Evolutionary conservation across 1,140 invertebrate genomes (phyloP), one percentile per base, ranked within the genome.

Genomic region (Aphelenchoides besseyi): DNA sequence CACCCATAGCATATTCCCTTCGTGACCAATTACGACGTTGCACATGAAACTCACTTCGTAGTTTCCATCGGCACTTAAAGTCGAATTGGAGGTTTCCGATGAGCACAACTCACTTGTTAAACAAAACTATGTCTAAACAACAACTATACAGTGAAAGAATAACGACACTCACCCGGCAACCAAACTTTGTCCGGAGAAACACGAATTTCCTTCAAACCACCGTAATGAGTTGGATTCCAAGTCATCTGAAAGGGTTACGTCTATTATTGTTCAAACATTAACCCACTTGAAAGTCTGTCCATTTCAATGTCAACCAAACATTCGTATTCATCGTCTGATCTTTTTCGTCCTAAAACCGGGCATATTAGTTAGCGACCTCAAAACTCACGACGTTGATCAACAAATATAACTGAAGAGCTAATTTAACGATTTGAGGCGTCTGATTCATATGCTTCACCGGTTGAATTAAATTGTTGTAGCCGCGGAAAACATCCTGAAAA

Each of bases 121-220:
- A 98, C 41, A 98, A 89, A 33, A 98, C 96, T 79, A 99, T 97
- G 86, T 99, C 97, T n/a, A n/a, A n/a, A n/a, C n/a, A n/a, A n/a
- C n/a, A n/a, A n/a, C n/a, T n/a, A n/a, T n/a, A n/a, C n/a, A n/a
- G n/a, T n/a, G n/a, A n/a, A n/a, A n/a, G n/a, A n/a, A n/a, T n/a
- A n/a, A n/a, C n/a, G n/a, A n/a, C n/a, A n/a, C n/a, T n/a, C n/a
- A n/a, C n/a, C n/a, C 2, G 97, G 97, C 86, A 96, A 96, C 97
- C 97, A 99, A 68, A 98, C 95, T 89, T 97, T 96, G 86, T 97
- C 94, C 28, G 94, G 94, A 26, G 94, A 93, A 73, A 99, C 89
- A 74, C 95, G 89, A 41, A 98, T 89, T 23, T 96, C 93, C 30
- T 91, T 90, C 73, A 99, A 97, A 57, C 94, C 93, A 66, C 95